phyloP scores from a whole-genome alignment of 2,888 invertebrate genomes.

The Ophion costatus region DNA sequence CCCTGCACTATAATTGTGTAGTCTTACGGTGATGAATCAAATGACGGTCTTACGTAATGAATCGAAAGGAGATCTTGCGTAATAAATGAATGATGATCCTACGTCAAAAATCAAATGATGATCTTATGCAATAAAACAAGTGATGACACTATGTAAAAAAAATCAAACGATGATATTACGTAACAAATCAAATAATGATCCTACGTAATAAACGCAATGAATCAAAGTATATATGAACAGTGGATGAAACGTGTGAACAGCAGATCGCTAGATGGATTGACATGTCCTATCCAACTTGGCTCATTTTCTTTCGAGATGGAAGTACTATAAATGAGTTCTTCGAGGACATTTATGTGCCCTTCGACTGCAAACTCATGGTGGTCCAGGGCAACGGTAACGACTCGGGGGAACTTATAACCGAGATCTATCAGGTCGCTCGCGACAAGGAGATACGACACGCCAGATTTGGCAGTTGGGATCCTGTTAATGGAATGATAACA shows the following conservation, averaged over 20 bases:
- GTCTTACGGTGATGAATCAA: too few relatives aligned
- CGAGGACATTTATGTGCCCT: conserved; percentile 76
- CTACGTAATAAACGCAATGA: background rate
- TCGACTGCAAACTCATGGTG: conserved; percentile 78
- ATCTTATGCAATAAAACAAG: too few relatives aligned
- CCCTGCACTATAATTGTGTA: too few relatives aligned
- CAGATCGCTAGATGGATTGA: conserved; percentile 79
- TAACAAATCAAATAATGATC: background rate
- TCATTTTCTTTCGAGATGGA: conserved; percentile 76
- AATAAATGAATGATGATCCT: too few relatives aligned
- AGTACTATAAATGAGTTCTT: conserved; percentile 76
- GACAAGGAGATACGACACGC: conserved; percentile 69
- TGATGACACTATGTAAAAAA: too few relatives aligned
- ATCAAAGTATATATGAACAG: conserved; percentile 14
- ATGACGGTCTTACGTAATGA: too few relatives aligned
- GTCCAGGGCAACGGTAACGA: conserved; percentile 61
- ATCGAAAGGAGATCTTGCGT: too few relatives aligned
- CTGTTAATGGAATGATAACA: conserved; percentile 65
- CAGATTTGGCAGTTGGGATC: conserved; percentile 76
- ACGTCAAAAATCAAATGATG: too few relatives aligned
- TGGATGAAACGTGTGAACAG: conserved; percentile 65
- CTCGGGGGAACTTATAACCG: conserved; percentile 72
- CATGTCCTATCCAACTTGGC: conserved; percentile 81
- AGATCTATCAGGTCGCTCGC: conserved; percentile 77
- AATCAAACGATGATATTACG: too few relatives aligned